Conservation (phyloP, 2,888 invertebrate species). For the Aleiodes alternator region DNA sequence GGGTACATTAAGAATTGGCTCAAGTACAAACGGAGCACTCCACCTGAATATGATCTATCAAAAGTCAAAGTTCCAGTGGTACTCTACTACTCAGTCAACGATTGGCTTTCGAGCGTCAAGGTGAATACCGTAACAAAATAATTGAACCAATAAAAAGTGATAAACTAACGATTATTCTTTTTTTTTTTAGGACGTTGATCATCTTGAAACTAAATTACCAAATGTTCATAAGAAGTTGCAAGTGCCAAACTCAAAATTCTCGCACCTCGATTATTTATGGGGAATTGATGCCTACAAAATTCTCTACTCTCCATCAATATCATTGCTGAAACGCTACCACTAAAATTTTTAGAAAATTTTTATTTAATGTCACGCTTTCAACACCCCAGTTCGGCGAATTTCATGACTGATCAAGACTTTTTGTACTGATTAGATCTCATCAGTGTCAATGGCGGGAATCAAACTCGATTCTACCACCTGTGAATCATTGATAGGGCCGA, state of each 20-base stretch:
- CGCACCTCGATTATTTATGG: constrained; percentile 83
- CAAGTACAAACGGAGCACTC: constrained; percentile 77
- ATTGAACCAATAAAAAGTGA: neutral
- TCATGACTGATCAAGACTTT: no score
- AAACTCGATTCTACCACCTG: no score
- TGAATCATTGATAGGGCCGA: no score
- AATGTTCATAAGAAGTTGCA: constrained; percentile 76
- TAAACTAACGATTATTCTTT: constrained; percentile 23
- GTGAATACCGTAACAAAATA: constrained; percentile 37
- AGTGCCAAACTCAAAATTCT: constrained; percentile 78
- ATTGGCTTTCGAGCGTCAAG: constrained; percentile 79
- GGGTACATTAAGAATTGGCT: constrained; percentile 77
- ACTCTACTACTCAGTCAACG: constrained; percentile 81
- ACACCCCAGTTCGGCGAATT: no score
- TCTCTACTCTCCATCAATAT: constrained; percentile 75
- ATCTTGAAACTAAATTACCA: constrained; percentile 76
- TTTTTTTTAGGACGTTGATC: constrained; percentile 76
- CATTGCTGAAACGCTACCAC: constrained; percentile 47
- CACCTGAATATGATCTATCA: constrained; percentile 79
- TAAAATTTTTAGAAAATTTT: no score
- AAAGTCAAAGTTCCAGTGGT: constrained; percentile 80
- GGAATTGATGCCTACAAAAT: constrained; percentile 77
- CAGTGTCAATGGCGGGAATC: no score
- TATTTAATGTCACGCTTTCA: no score
- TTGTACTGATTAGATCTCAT: no score